These are phyloP conservation scores for Cetoscarus ocellatus DNA, from an alignment of 2,797 vertebrate genomes.

Conservation along the genomic window DNA sequence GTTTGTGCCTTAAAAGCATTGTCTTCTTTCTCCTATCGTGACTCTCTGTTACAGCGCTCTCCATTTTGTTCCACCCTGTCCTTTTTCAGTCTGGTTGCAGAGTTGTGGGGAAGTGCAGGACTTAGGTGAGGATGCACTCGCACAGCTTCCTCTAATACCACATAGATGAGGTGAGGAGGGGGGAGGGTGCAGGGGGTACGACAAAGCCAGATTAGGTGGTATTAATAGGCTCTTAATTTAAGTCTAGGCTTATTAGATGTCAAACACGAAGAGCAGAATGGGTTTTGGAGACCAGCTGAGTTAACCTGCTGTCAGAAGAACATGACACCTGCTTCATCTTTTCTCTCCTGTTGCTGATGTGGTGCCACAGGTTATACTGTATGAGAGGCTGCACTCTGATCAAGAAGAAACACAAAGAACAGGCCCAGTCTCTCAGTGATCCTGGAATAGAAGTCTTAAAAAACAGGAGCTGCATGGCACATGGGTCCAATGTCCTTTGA, in stretches of 20 bases:
- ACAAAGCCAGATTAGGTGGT: conserved; percentile 74
- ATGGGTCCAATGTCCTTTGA: conserved; percentile 8
- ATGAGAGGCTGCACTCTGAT: conserved; percentile 39
- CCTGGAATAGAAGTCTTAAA: conserved; percentile 26
- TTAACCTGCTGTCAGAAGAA: conserved; percentile 67
- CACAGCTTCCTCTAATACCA: conserved; percentile 64
- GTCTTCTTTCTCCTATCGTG: conserved; percentile 14
- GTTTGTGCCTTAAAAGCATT: conserved; percentile 7
- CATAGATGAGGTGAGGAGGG: conserved; percentile 45
- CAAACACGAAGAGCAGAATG: conserved; percentile 77
- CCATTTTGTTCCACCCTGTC: conserved; percentile 44
- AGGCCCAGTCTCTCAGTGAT: conserved; percentile 29
- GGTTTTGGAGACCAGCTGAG: conserved; percentile 72
- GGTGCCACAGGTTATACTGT: conserved; percentile 30
- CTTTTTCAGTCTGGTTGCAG: conserved; percentile 54
- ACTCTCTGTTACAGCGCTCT: conserved; percentile 39
- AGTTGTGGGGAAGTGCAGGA: conserved; percentile 49
- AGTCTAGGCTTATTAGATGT: conserved; percentile 77
- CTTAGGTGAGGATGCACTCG: conserved; percentile 52
- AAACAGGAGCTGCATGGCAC: conserved; percentile 7
- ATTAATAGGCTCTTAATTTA: conserved; percentile 83
- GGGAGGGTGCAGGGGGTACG: conserved; percentile 40
- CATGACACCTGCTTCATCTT: conserved; percentile 57
- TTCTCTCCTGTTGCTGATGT: conserved; percentile 26
- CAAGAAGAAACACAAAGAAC: conserved; percentile 52